Conservation (phyloP, 2,888 invertebrate species). For the Catocala sponsa region DNA sequence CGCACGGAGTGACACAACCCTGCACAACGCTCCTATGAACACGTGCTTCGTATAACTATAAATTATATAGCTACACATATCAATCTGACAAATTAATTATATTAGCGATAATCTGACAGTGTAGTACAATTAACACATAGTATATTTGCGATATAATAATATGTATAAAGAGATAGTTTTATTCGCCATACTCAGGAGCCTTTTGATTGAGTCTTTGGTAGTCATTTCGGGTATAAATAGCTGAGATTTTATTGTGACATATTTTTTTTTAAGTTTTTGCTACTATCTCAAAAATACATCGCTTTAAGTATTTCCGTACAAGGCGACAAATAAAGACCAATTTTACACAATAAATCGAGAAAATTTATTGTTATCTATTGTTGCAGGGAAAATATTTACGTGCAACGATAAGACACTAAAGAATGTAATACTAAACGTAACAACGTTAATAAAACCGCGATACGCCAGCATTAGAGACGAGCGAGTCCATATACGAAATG, state of each 20-base stretch:
- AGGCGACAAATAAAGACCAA: background rate
- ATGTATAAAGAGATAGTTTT: too few relatives aligned
- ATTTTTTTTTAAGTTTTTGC: too few relatives aligned
- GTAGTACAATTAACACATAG: too few relatives aligned
- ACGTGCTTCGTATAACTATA: conserved; percentile 24
- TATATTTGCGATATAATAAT: too few relatives aligned
- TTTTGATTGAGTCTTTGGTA: too few relatives aligned
- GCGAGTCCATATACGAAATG: conserved; percentile 71
- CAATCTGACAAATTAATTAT: too few relatives aligned
- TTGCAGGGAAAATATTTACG: conserved; percentile 52
- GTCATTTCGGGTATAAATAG: too few relatives aligned
- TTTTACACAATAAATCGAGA: background rate
- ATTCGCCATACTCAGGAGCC: too few relatives aligned
- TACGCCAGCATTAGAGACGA: conserved; percentile 70
- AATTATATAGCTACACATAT: background rate
- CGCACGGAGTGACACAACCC: conserved; percentile 59
- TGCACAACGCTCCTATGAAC: conserved; percentile 48
- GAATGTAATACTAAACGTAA: conserved; percentile 75
- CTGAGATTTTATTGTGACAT: too few relatives aligned
- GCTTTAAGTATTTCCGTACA: too few relatives aligned
- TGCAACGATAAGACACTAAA: conserved; percentile 59
- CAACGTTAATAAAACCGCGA: conserved; percentile 80
- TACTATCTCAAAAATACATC: too few relatives aligned
- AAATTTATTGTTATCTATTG: conserved; percentile 9
- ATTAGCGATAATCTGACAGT: too few relatives aligned